Percentiles rank a stretch among this genome's conserved stretches.
phyloP scores from a whole-genome alignment of 2,888 invertebrate species.

The Macrosoma leucophasiata region DNA sequence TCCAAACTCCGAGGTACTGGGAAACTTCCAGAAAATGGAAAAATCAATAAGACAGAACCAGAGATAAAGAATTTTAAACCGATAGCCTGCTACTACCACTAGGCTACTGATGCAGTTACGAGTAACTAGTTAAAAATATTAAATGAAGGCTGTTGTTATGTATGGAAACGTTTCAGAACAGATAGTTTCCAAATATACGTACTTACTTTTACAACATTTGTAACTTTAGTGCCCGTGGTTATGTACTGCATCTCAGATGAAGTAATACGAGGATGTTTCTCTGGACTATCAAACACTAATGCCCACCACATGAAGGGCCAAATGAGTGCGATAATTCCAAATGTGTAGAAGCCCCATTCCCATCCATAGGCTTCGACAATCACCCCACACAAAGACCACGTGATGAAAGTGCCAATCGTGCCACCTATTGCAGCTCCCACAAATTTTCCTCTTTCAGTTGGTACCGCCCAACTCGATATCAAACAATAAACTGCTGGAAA shows the following conservation, averaged over 20 bases:
- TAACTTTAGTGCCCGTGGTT: constrained; percentile 29
- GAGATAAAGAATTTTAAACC: no score
- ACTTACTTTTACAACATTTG: constrained; percentile 12
- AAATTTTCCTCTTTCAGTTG: constrained; percentile 77
- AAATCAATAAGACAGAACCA: no score
- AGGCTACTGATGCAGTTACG: no score
- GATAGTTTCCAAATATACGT: no score
- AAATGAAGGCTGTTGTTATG: no score
- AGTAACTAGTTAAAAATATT: no score
- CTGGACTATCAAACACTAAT: constrained; percentile 70
- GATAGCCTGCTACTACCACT: no score
- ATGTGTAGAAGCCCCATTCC: constrained; percentile 75
- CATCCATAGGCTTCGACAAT: constrained; percentile 71
- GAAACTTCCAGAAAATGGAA: no score
- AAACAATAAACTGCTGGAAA: constrained; percentile 70
- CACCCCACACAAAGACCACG: constrained; percentile 71
- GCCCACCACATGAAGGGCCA: constrained; percentile 61
- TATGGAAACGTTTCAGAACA: no score
- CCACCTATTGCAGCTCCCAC: constrained; percentile 76
- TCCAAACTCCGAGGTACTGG: no score
- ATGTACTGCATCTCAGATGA: constrained; percentile 70
- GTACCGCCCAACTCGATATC: constrained; percentile 77
- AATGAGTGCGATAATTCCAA: constrained; percentile 55
- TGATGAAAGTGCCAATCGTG: constrained; percentile 75
- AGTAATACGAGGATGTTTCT: constrained; percentile 66